Base-by-base conservation (phyloP, 2,113 vertebrate species). In the Hucho hucho region DNA sequence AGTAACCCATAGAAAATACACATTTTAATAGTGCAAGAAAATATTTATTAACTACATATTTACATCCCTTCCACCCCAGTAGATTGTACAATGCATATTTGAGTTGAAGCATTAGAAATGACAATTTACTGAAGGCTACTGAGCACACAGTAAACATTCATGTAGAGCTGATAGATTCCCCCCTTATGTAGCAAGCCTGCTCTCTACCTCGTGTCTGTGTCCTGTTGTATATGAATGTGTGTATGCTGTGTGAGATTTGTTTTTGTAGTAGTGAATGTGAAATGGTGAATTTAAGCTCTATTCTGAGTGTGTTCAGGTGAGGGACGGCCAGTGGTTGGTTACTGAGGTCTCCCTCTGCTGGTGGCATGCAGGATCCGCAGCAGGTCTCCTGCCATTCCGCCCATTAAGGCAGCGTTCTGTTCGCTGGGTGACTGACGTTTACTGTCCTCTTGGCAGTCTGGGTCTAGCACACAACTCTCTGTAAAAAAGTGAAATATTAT, bases 391-490 rank as follows among this genome's bases (percentile, higher is more conserved):
- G 70, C 49, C 12, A 77, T 74, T 6, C 65, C 11, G 0, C 66
- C 70, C 77, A 74, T 75, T 12, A 82, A 65, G 53, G n/a, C 47
- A 4, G 22, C 32, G 37, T 49, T 76, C 32, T 69, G 74, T 29
- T 82, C 70, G 25, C 26, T 53, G 13, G 32, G 2, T 11, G 75
- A 56, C 37, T 49, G 49, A 2, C 18, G 46, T 73, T 76, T 69
- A 2, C 43, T 73, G 6, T 65, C 80, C 6, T 79, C 77, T 16
- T 28, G 6, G 4, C 81, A 76, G 26, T 74, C 81, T 56, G 65
- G 63, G 59, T 82, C 81, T 73, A 82, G 71, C 0, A 4, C 65
- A 29, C 81, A 82, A 32, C 81, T 66, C 6, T 76, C 81, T 79
- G 65, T 4, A 28, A 13, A 74, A 6, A 25, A 24, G 59, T 22